Base-by-base conservation (phyloP, 2,888 invertebrate genomes). In the Cephalotes varians region DNA sequence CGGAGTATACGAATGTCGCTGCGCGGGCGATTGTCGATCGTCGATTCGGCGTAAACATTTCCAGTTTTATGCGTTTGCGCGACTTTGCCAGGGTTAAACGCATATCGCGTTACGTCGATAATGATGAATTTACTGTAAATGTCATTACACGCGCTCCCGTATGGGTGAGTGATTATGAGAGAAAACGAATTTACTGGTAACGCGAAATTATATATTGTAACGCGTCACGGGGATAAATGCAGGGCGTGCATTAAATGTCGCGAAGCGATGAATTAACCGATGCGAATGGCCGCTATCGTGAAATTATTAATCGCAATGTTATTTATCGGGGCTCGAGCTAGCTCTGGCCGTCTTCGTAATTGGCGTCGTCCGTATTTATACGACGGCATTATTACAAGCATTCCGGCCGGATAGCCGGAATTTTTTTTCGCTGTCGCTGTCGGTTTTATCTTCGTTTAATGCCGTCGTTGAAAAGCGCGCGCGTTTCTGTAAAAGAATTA, bases 251-350 rank as follows among this genome's bases (percentile, higher is more conserved):
- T 58, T 67, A 67, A 79, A 58, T 69, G 69, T 79, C 69, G 69
- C 34, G 56, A 79, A 79, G 56, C 77, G 34, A 44, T 47, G 44
- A 69, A 67, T 69, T 77, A 54, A 79, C 18, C 56, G 56, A 9
- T 56, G 44, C 44, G 44, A 79, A 69, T 69, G 56, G 31, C 25
- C 56, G 69, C 44, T 18, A 69, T n/a, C 9, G 44, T 47, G 69
- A 79, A 79, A 79, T 79, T 69, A 69, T 79, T 79, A 79, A 79
- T 79, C 67, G 69, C 40, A 44, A 79, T 69, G 25, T 79, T 79
- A 69, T 69, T 79, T 69, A 69, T 79, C 67, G 77, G 34, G 21
- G 34, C 56, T n/a, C 21, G 31, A 18, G 67, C 28, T 44, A 56
- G 44, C 69, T 69, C n/a, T 25, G 76, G 15, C 62, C 37, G 37